Conservation (phyloP, 1,140 invertebrate genomes). For the Drosophila funebris region DNA sequence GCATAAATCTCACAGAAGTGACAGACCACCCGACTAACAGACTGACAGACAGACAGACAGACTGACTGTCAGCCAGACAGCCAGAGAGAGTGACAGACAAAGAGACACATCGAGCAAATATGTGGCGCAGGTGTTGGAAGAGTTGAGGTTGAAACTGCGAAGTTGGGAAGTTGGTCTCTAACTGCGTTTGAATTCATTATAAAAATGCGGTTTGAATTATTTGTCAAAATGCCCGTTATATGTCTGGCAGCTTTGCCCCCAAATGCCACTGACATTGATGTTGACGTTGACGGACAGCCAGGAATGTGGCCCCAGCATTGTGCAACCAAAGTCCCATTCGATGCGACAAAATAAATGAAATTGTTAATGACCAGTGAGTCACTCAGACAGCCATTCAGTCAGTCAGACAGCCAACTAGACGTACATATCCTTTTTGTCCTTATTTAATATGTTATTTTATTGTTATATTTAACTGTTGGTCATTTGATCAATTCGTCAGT, state of each 20-base stretch:
- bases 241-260: conserved; percentile 32
- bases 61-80: too few species aligned
- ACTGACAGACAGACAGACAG: conserved; percentile 1
- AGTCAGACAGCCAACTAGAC: neutral
- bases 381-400: conserved; percentile 1
- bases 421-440: neutral
- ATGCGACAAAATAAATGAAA: conserved; percentile 71
- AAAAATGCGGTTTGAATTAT: conserved; percentile 76
- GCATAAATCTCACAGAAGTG: conserved; percentile 55
- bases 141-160: neutral
- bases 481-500: neutral
- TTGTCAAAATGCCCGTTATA: conserved; percentile 63
- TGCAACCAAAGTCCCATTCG: conserved; percentile 19
- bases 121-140: conserved; percentile 40
- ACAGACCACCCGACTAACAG: conserved; percentile 2
- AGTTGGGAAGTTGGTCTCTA: neutral
- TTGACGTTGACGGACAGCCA: conserved; percentile 70
- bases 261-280: conserved; percentile 65
- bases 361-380: conserved; percentile 64
- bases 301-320: conserved; percentile 19
- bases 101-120: neutral
- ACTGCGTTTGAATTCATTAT: conserved; percentile 63
- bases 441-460: conserved; percentile 67
- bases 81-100: neutral
- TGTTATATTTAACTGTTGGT: conserved; percentile 34